Conservation (phyloP, 1,140 invertebrate genomes). For the Rhagoletis pomonella region DNA sequence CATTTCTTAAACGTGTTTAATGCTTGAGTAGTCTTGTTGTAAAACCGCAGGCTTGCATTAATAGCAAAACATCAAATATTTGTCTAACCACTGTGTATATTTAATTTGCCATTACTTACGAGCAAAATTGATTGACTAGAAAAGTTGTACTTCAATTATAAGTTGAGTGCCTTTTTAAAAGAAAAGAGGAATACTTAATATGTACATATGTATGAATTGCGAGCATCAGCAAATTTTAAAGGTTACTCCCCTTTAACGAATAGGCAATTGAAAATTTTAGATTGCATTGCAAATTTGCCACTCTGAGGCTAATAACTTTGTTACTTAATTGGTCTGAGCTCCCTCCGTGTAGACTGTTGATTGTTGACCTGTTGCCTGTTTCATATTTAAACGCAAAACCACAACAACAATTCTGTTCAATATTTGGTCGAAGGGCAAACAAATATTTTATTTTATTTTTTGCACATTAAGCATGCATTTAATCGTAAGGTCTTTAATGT, state of each 20-base stretch:
- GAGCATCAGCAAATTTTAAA: background rate
- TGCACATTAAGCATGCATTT: background rate
- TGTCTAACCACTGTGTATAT: background rate
- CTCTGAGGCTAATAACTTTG: background rate
- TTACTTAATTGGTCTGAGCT: background rate
- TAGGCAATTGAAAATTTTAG: background rate
- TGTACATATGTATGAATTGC: background rate
- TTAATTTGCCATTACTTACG: background rate
- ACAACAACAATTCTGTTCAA: background rate
- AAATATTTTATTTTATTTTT: background rate
- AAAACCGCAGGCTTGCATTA: background rate
- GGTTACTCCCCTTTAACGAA: background rate
- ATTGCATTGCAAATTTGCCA: background rate
- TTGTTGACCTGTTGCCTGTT: slow-evolving; percentile 8
- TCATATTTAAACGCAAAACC: background rate
- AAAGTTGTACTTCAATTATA: no score
- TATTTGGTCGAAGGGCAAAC: background rate
- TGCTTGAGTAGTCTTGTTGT: background rate
- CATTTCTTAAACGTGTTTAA: background rate
- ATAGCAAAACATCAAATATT: background rate
- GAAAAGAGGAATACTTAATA: no score
- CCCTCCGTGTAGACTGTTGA: background rate
- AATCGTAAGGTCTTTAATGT: no score
- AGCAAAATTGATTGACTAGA: background rate
- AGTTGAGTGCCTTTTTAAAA: no score